A percentile compares a stretch with the other conserved stretches of the same genome.
These are phyloP conservation scores for Cardiocondyla obscurior DNA, from an alignment of 1,140 invertebrate species.

Conservation along the genomic window DNA sequence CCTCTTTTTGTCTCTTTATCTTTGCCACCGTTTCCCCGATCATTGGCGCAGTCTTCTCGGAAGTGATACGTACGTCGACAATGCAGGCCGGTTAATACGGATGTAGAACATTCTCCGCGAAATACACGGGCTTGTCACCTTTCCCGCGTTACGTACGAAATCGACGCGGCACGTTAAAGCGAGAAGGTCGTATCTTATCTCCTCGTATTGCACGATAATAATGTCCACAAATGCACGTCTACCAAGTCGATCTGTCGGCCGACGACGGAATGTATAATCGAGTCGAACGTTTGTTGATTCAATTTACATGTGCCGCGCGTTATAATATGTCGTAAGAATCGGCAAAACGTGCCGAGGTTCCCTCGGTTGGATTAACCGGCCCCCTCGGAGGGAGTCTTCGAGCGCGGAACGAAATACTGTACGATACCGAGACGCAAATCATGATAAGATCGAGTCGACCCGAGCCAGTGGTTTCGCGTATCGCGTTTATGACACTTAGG, in stretches of 20 bases:
- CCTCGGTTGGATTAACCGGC: neutral
- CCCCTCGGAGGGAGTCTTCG: neutral
- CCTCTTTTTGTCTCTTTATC: neutral
- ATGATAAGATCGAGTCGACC: slow-evolving; percentile 26
- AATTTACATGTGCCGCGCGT: neutral
- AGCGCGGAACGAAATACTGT: neutral
- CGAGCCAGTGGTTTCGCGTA: slow-evolving; percentile 48
- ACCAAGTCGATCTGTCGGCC: neutral
- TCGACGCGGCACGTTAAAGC: neutral
- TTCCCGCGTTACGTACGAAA: neutral
- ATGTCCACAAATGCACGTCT: neutral
- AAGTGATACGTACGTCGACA: slow-evolving; percentile 1
- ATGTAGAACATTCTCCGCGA: neutral
- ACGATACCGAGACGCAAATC: neutral
- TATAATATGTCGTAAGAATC: neutral
- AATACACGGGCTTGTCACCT: neutral
- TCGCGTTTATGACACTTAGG: slow-evolving; percentile 64
- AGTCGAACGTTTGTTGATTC: neutral
- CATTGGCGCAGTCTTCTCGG: neutral
- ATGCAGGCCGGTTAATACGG: neutral
- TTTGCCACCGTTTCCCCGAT: neutral
- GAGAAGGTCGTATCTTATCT: neutral
- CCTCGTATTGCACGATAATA: neutral
- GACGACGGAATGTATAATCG: neutral
- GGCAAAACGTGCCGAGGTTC: neutral